Evolutionary conservation across 2,113 vertebrate genomes (phyloP), one percentile per base, ranked within the genome.

Genomic region (Misgurnus anguillicaudatus): DNA sequence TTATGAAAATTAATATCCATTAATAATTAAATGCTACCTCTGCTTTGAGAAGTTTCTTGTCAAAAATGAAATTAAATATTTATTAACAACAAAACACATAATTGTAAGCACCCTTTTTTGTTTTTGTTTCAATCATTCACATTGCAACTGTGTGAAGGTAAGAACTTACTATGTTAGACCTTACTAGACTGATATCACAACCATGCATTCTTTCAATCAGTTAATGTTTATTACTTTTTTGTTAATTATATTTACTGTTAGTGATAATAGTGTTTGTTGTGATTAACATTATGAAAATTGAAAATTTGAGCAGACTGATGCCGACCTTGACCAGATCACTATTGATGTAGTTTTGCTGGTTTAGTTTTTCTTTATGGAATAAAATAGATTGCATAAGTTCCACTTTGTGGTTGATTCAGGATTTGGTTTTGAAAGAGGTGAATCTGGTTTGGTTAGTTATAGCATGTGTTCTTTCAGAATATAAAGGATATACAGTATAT

Each of bases 41-140:
- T 57, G 51, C 51, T 57, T 72, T 72, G 8, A 71, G 17, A 58
- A 11, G 36, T 72, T 57, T 24, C 36, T 69, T 69, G 51, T 71
- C 51, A 72, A 72, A 41, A 57, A 7, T 7, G 4, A 0, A 13
- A 21, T 57, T 9, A 6, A 39, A 41, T 41, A 72, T 72, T 72
- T 39, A 14, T 19, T 14, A 57, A 71, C 17, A 17, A 55, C 36
- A 55, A 19, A 71, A 53, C 36, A 39, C 48, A 71, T 39, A 38
- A 39, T 71, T 57, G 47, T 53, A 38, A 31, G 1, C 5, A 9
- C 4, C 13, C n/a, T 14, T 9, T n/a, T 9, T 6, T 42, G 5
- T 10, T 9, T 65, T 41, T 10, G 41, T 63, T 63, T 63, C 6
- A 38, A 3, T 64, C 17, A n/a, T 17, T 64, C 7, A 48, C 7